Evolutionary conservation across 2,888 invertebrate genomes (phyloP).

Genomic region (Zhengitettix transpicula): DNA sequence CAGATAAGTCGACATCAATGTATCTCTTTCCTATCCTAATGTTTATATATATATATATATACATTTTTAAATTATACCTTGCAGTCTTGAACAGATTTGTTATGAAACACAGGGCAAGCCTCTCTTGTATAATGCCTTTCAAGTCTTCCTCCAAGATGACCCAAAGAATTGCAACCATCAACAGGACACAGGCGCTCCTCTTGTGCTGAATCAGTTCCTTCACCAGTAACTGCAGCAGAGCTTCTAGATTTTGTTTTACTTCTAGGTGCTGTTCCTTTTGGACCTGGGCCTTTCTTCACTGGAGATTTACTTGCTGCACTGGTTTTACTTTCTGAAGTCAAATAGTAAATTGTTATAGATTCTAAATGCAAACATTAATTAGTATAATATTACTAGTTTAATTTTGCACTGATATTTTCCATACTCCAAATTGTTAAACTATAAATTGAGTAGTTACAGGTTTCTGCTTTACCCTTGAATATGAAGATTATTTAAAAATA

Average conservation of each 20-base stretch:
- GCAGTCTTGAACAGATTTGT: constrained; percentile 57
- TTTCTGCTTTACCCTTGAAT: too few species aligned
- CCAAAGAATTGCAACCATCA: constrained; percentile 69
- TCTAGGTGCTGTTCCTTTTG: constrained; percentile 10
- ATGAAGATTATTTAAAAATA: too few species aligned
- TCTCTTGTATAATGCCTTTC: constrained; percentile 75
- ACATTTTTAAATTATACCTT: constrained; percentile 23
- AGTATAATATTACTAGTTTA: too few species aligned
- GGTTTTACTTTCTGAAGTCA: constrained; percentile 23
- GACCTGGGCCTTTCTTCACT: constrained; percentile 38
- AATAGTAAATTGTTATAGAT: constrained; percentile 4
- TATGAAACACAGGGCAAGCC: constrained; percentile 85
- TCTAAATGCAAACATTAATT: too few species aligned
- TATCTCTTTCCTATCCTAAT: too few species aligned
- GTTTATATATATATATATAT: too few species aligned
- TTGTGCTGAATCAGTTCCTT: constrained; percentile 14
- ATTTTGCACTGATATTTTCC: too few species aligned
- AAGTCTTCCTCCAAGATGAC: constrained; percentile 69
- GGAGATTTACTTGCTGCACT: constrained; percentile 35
- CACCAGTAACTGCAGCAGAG: constrained; percentile 17
- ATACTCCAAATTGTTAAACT: too few species aligned
- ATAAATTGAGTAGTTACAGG: too few species aligned
- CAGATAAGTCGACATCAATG: too few species aligned
- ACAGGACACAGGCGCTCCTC: constrained; percentile 68
- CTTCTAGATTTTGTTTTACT: constrained; percentile 18